Evolutionary conservation across 1,140 invertebrate genomes (phyloP).

Genomic region (Magallana angulata): DNA sequence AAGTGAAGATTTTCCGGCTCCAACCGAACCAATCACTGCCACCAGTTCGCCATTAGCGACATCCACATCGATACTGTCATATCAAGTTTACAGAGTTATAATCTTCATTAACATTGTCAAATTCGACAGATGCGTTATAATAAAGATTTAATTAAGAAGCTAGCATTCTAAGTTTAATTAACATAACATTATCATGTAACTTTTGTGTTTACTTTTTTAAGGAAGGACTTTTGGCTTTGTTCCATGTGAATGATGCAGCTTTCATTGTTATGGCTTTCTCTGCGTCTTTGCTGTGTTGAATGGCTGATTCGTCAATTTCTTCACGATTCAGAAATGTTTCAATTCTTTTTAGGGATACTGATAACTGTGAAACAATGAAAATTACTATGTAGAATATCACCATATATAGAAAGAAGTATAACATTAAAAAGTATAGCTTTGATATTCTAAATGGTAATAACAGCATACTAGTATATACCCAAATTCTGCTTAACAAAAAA

Average conservation of each 20-base stretch:
- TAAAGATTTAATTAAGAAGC: too few relatives aligned
- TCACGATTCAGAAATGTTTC: slow-evolving; percentile 60
- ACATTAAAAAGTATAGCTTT: too few relatives aligned
- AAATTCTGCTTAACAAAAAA: too few relatives aligned
- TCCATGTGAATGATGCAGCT: slow-evolving; percentile 77
- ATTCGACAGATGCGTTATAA: too few relatives aligned
- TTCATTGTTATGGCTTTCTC: slow-evolving; percentile 74
- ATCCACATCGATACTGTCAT: neutral
- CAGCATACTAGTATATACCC: too few relatives aligned
- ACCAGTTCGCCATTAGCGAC: slow-evolving; percentile 62
- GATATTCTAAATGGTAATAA: too few relatives aligned
- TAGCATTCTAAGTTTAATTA: too few relatives aligned
- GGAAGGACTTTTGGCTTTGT: neutral
- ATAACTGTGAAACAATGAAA: neutral
- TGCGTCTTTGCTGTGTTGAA: slow-evolving; percentile 31
- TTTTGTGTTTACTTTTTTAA: slow-evolving; percentile 10
- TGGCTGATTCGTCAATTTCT: slow-evolving; percentile 55
- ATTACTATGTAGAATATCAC: too few relatives aligned
- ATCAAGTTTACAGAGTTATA: too few relatives aligned
- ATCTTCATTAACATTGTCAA: too few relatives aligned
- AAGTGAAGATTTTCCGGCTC: slow-evolving; percentile 83
- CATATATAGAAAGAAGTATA: too few relatives aligned
- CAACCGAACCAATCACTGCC: slow-evolving; percentile 83
- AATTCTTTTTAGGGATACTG: slow-evolving; percentile 60
- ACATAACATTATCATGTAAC: too few relatives aligned